Conservation (phyloP, 2,113 vertebrate genomes). For the Martes martes region DNA sequence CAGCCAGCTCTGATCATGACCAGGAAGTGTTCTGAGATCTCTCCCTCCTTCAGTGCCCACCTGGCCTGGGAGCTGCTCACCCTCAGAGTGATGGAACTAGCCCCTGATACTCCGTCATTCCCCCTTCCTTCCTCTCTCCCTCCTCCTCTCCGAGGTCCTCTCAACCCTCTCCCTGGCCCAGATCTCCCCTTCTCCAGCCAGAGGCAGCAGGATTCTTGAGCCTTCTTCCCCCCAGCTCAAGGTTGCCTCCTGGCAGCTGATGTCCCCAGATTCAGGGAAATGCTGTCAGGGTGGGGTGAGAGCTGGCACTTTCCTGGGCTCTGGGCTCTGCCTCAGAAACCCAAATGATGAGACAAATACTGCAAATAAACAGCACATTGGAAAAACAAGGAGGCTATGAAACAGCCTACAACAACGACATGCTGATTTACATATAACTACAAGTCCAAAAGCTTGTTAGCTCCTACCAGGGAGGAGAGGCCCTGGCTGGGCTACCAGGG, state of each 20-base stretch:
- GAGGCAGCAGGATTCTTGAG: not conserved
- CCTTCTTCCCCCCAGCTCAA: not conserved
- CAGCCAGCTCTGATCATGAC: not conserved
- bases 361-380: constrained; percentile 36
- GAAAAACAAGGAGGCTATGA: constrained; percentile 13
- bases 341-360: constrained; percentile 54
- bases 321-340: constrained; percentile 45
- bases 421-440: not conserved
- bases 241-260: not conserved
- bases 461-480: not conserved
- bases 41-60: constrained; percentile 8
- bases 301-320: constrained; percentile 23
- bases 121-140: not conserved
- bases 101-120: not conserved
- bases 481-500: not conserved
- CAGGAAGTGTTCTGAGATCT: not conserved
- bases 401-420: not conserved
- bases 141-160: not conserved
- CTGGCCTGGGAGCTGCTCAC: not conserved
- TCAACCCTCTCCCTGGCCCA: not conserved
- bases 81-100: not conserved
- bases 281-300: not conserved
- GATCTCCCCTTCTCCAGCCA: not conserved
- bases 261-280: constrained; percentile 27
- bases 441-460: not conserved